These are phyloP conservation scores for Drosophila kurseongensis DNA, from an alignment of 1,140 invertebrate genomes.

Conservation along the genomic window DNA sequence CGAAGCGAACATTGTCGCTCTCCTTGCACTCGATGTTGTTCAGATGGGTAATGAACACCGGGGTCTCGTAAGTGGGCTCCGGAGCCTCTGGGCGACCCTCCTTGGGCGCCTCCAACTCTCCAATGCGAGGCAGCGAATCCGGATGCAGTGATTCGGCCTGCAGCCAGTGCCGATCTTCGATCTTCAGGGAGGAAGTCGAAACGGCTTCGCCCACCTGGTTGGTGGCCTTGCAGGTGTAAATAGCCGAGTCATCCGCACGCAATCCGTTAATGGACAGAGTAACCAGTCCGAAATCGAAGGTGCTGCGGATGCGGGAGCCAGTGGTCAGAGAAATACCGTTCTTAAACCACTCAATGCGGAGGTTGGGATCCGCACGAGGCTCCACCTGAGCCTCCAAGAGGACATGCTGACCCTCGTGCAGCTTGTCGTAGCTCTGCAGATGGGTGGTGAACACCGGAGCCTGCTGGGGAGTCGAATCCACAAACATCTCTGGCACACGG, in stretches of 20 bases:
- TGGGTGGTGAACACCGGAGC: conserved; percentile 96
- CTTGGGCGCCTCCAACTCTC: conserved; percentile 93
- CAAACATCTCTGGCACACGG: conserved; percentile 92
- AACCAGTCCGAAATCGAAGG: conserved; percentile 97
- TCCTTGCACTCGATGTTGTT: conserved; percentile 96
- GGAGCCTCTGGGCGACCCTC: conserved; percentile 87
- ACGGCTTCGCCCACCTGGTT: conserved; percentile 96
- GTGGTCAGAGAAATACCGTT: conserved; percentile 94
- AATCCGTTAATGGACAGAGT: conserved; percentile 94
- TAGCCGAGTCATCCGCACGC: conserved; percentile 95
- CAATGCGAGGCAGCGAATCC: conserved; percentile 94
- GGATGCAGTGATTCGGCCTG: conserved; percentile 95
- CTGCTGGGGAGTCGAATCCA: conserved; percentile 92
- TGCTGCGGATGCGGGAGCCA: conserved; percentile 93
- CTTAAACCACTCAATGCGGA: conserved; percentile 96
- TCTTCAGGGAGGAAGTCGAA: conserved; percentile 95
- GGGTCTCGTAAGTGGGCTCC: conserved; percentile 92
- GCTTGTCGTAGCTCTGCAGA: conserved; percentile 93
- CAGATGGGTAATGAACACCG: conserved; percentile 95
- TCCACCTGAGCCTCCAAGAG: conserved; percentile 97
- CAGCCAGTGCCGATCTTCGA: conserved; percentile 94
- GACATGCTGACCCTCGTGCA: conserved; percentile 95
- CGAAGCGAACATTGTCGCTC: conserved; percentile 96
- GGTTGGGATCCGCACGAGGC: conserved; percentile 97
- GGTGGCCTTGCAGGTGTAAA: conserved; percentile 97